These are phyloP conservation scores for Gymnothorax reevesii DNA, from an alignment of 2,797 vertebrate species.

Conservation along the genomic window DNA sequence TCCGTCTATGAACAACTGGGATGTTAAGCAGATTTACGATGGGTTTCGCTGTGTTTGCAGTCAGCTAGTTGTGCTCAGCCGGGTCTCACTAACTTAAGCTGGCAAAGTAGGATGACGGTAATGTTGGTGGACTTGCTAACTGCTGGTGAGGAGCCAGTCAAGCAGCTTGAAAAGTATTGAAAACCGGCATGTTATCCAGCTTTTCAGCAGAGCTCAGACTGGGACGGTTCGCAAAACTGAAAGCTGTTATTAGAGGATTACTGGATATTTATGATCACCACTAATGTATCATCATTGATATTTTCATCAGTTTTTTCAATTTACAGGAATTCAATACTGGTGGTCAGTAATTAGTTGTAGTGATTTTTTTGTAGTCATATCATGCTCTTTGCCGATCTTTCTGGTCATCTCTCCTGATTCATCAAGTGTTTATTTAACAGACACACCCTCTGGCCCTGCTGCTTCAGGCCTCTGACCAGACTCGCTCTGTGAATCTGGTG, in stretches of 20 bases:
- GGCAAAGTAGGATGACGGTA: no score
- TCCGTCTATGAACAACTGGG: no score
- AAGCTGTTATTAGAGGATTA: not conserved
- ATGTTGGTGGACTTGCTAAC: no score
- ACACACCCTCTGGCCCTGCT: constrained; percentile 38
- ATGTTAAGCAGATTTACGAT: no score
- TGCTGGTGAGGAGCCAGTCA: no score
- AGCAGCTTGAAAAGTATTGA: no score
- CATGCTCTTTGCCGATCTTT: not conserved
- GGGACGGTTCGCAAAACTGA: not conserved
- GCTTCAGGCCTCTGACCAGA: constrained; percentile 25
- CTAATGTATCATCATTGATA: not conserved
- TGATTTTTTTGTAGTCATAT: not conserved
- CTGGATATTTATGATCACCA: not conserved
- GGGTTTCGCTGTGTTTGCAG: no score
- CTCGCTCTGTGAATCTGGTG: not conserved
- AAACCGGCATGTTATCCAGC: no score
- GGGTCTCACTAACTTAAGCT: no score
- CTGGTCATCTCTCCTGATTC: constrained; percentile 32
- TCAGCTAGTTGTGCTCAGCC: no score
- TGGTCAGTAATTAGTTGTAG: not conserved
- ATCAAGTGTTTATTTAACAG: constrained; percentile 35
- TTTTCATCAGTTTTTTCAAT: not conserved
- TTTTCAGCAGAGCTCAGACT: not conserved
- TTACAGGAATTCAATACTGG: not conserved